A percentile compares a stretch with the other conserved stretches of the same genome.
Conservation (phyloP, 2,113 vertebrate species). For the Hypocryptadius cinnamomeus region DNA sequence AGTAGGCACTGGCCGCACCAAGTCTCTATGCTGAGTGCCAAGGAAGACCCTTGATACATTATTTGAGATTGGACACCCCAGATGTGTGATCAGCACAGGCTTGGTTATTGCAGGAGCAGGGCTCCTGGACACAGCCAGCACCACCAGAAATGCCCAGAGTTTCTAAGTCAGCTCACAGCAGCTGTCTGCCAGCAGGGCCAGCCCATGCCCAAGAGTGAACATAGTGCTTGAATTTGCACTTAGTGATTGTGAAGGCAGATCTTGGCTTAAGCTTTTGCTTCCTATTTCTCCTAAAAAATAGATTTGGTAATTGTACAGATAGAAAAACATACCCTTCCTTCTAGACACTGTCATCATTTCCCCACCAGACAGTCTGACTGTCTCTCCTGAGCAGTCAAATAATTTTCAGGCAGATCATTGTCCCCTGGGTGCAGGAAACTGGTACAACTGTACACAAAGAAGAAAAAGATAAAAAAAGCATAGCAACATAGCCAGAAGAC, state of each 20-base stretch:
- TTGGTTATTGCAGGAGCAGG: neutral
- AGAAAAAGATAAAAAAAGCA: neutral
- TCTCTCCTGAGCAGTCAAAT: neutral
- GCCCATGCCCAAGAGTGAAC: neutral
- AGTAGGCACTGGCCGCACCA: neutral
- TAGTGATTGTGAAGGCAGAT: neutral
- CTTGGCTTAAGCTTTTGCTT: neutral
- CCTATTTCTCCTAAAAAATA: neutral
- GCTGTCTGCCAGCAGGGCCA: neutral
- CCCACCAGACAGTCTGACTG: neutral
- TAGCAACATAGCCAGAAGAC: neutral
- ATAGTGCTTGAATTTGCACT: neutral
- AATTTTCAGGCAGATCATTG: neutral
- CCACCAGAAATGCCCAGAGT: neutral
- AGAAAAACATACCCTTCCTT: neutral
- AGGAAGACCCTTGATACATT: neutral
- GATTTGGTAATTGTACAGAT: neutral
- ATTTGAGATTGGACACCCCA: neutral
- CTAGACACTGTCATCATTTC: neutral
- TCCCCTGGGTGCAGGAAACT: neutral
- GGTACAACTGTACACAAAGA: neutral
- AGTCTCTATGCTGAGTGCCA: neutral
- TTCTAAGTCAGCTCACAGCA: fast-evolving
- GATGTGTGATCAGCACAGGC: neutral
- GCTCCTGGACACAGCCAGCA: fast-evolving